Evolutionary conservation across 2,113 vertebrate genomes (phyloP).

Genomic region (Ardeotis arabs): DNA sequence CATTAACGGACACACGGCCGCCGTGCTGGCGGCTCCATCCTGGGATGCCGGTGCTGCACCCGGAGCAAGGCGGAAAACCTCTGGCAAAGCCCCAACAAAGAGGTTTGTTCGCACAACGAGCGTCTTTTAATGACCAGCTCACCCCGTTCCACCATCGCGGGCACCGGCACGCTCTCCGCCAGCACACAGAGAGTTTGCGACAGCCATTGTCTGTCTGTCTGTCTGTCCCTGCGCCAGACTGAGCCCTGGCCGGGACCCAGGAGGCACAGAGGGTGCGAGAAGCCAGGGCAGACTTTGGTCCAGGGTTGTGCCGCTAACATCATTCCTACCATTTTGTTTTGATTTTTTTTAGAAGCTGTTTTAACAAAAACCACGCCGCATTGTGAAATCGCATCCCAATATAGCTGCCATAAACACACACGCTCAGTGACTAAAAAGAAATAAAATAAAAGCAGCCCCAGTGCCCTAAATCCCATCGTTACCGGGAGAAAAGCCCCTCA

Average conservation of each 20-base stretch:
- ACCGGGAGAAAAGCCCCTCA: background rate
- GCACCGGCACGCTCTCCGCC: rapidly evolving
- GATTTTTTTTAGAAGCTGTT: background rate
- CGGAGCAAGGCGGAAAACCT: rapidly evolving
- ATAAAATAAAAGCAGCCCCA: background rate
- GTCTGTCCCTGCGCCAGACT: background rate
- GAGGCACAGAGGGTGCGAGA: background rate
- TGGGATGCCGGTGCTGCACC: background rate
- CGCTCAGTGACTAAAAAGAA: background rate
- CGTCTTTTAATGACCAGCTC: background rate
- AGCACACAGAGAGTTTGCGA: background rate
- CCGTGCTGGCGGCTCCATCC: rapidly evolving
- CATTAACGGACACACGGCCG: rapidly evolving
- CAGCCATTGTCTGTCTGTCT: background rate
- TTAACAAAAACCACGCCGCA: background rate
- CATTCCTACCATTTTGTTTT: background rate
- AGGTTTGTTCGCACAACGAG: background rate
- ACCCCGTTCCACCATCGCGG: rapidly evolving
- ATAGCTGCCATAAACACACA: background rate
- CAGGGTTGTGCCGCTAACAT: background rate
- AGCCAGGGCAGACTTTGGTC: background rate
- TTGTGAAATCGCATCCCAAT: background rate
- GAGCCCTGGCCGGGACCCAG: background rate
- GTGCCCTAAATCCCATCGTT: background rate
- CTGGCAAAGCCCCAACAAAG: rapidly evolving